These are phyloP conservation scores for Drosophila vallismaia DNA, from an alignment of 2,888 invertebrate species.

Conservation along the genomic window DNA sequence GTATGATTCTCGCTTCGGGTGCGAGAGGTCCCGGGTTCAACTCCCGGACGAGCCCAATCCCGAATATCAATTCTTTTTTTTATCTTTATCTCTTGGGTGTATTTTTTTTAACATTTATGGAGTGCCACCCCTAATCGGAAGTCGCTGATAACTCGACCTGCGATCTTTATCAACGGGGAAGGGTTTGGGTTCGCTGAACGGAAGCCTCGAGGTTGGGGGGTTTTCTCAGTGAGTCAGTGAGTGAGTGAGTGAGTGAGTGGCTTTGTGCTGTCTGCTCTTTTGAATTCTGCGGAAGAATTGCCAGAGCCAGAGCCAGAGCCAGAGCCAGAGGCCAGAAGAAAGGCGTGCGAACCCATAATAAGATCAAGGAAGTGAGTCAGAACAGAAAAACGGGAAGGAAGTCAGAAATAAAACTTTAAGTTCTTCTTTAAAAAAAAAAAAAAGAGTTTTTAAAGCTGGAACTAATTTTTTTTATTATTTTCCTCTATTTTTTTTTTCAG, in stretches of 20 bases:
- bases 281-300: neutral
- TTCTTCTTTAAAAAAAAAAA: too few species aligned
- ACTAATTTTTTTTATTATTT: too few species aligned
- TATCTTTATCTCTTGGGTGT: neutral
- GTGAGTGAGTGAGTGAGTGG: neutral
- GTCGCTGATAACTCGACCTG: conserved; percentile 7
- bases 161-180: neutral
- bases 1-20: conserved; percentile 83
- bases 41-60: conserved; percentile 42
- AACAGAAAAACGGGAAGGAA: conserved; percentile 5
- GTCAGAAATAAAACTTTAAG: neutral
- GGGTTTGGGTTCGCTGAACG: conserved; percentile 10
- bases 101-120: neutral
- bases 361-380: conserved; percentile 35
- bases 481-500: too few species aligned
- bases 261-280: neutral
- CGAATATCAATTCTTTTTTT: neutral
- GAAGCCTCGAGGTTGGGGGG: neutral
- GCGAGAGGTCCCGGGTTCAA: conserved; percentile 82
- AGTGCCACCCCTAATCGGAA: neutral
- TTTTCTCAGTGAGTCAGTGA: neutral
- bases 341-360: conserved; percentile 40
- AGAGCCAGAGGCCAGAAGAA: conserved; percentile 5
- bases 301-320: neutral
- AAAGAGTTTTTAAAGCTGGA: too few species aligned